Evolutionary conservation across 37 sponge, comb jelly and placozoan species (phyloP).

Genomic region (Spongia lamella): DNA sequence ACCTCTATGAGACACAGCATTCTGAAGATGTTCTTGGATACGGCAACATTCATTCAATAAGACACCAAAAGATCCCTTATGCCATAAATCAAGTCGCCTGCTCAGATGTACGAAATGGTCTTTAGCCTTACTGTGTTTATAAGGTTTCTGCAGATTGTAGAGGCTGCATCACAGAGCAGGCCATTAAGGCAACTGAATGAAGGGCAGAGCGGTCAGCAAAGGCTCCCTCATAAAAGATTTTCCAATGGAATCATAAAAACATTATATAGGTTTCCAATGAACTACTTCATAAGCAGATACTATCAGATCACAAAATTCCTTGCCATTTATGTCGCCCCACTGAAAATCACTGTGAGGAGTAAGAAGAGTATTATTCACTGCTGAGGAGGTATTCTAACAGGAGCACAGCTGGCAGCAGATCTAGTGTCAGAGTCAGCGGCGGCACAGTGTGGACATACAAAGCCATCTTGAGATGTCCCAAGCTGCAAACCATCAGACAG

Average conservation of each 20-base stretch:
- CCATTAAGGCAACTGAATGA: slow-evolving; percentile 14
- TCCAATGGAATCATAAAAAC: slow-evolving; percentile 17
- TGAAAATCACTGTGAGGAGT: background rate
- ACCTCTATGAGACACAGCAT: background rate
- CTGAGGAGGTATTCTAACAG: too few species aligned
- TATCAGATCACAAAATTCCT: background rate
- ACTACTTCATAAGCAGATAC: slow-evolving; percentile 7
- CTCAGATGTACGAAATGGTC: slow-evolving; percentile 25
- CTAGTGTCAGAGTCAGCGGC: too few species aligned
- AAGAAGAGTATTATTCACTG: too few species aligned
- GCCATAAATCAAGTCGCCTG: slow-evolving; percentile 24
- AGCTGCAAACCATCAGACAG: too few species aligned
- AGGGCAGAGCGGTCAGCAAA: slow-evolving; percentile 13
- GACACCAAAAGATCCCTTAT: slow-evolving; percentile 5
- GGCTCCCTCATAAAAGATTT: slow-evolving; percentile 6
- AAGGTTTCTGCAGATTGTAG: slow-evolving; percentile 27
- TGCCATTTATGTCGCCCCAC: slow-evolving; percentile 8
- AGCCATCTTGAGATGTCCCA: too few species aligned
- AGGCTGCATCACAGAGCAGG: background rate
- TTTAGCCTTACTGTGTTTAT: background rate
- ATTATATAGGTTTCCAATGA: slow-evolving; percentile 10
- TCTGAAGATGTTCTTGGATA: slow-evolving; percentile 12
- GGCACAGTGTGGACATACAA: too few species aligned
- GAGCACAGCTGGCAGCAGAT: too few species aligned
- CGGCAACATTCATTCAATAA: slow-evolving; percentile 11